Percentiles rank a stretch among this genome's conserved stretches.
These are phyloP conservation scores for Eurytoma californica DNA, from an alignment of 2,888 invertebrate species.

Conservation along the genomic window DNA sequence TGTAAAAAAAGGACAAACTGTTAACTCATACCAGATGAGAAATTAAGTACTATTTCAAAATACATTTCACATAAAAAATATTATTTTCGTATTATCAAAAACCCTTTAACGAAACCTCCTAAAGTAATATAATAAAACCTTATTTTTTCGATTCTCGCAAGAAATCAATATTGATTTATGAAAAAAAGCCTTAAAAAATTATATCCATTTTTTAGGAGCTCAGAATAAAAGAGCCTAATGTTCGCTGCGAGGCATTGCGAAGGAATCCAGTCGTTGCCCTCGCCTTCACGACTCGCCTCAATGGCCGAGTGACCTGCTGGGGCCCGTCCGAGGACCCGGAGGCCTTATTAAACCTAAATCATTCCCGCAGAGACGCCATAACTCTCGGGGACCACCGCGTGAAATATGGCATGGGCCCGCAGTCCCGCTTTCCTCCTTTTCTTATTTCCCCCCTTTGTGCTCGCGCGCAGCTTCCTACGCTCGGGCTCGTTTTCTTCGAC, in stretches of 20 bases:
- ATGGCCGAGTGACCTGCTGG: slow-evolving; percentile 71
- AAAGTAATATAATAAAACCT: too few species aligned
- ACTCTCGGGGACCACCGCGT: slow-evolving; percentile 67
- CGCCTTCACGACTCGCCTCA: slow-evolving; percentile 58
- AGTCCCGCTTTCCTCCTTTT: slow-evolving; percentile 61
- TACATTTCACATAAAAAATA: too few species aligned
- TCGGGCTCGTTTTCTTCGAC: slow-evolving; percentile 16
- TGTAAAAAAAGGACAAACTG: too few species aligned
- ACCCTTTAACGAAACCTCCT: too few species aligned
- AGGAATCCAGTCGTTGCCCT: slow-evolving; percentile 21
- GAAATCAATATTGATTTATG: too few species aligned
- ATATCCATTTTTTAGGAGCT: too few species aligned
- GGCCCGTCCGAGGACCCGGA: slow-evolving; percentile 58
- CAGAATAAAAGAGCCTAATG: too few species aligned
- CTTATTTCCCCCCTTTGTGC: neutral
- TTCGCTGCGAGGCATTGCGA: neutral
- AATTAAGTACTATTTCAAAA: too few species aligned
- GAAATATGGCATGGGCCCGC: slow-evolving; percentile 71
- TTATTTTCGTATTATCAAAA: too few species aligned
- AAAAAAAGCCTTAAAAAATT: too few species aligned
- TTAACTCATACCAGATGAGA: too few species aligned
- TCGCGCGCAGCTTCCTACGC: slow-evolving; percentile 13
- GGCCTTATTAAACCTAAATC: slow-evolving; percentile 74
- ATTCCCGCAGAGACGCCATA: slow-evolving; percentile 71
- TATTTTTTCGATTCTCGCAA: too few species aligned